Evolutionary conservation across 2,888 invertebrate genomes (phyloP).

Genomic region (Nectonema munidae): DNA sequence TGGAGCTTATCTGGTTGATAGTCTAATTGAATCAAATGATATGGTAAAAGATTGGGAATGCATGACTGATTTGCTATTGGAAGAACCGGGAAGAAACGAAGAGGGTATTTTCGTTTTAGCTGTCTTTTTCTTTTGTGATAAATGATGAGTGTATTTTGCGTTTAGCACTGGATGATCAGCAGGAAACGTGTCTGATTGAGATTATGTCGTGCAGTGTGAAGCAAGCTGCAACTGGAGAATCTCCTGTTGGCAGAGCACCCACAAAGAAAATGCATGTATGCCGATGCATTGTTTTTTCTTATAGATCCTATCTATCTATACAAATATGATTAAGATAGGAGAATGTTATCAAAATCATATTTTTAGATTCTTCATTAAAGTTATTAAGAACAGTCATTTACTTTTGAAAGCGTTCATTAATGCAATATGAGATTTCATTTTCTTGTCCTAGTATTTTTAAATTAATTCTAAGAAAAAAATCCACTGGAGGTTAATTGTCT

Average conservation of each 20-base stretch:
- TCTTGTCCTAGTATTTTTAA: too few species aligned
- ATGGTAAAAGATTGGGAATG: conserved; percentile 99
- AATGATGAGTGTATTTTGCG: conserved; percentile 11
- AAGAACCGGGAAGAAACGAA: conserved; percentile 63
- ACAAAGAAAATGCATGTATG: conserved; percentile 36
- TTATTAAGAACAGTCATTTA: too few species aligned
- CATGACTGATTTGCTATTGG: conserved; percentile 79
- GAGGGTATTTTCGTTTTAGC: too few species aligned
- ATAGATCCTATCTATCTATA: too few species aligned
- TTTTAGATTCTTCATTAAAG: too few species aligned
- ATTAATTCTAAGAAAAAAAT: too few species aligned
- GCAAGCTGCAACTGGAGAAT: conserved; percentile 71
- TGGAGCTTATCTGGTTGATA: conserved; percentile 88
- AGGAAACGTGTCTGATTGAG: conserved; percentile 64
- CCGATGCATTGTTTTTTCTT: too few species aligned
- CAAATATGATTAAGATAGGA: too few species aligned
- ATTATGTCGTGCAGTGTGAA: conserved; percentile 90
- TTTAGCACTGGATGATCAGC: conserved; percentile 47
- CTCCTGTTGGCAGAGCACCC: conserved; percentile 69
- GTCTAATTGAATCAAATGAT: conserved; percentile 74
- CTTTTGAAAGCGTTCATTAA: too few species aligned
- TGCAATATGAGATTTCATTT: too few species aligned
- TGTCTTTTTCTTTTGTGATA: conserved; percentile 2
- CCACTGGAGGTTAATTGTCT: too few species aligned
- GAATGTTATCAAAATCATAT: too few species aligned